phyloP scores from a whole-genome alignment of 2,113 vertebrate species.

The Ophiodon elongatus region DNA sequence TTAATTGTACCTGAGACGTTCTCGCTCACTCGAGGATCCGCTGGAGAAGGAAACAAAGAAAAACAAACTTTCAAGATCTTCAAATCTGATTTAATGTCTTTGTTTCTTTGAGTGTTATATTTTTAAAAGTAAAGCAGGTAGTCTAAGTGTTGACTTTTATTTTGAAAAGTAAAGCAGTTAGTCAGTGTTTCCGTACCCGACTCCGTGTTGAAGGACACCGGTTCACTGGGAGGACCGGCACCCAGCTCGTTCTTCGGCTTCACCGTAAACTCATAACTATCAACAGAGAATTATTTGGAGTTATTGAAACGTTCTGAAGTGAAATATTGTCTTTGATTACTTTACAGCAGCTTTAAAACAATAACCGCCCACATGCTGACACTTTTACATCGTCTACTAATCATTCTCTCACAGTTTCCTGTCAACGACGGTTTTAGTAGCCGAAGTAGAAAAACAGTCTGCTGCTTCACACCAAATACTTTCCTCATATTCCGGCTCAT shows the following conservation, averaged over 20 bases:
- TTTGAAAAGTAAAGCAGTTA: no score
- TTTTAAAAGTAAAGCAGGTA: no score
- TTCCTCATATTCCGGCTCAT: background rate
- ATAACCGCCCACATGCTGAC: background rate
- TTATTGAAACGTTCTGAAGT: background rate
- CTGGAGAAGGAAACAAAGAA: slow-evolving; percentile 67
- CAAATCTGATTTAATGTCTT: background rate
- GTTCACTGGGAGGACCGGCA: slow-evolving; percentile 89
- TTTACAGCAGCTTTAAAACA: background rate
- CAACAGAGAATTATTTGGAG: background rate
- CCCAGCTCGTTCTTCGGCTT: slow-evolving; percentile 93
- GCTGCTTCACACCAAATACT: no score
- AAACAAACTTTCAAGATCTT: background rate
- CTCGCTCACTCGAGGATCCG: slow-evolving; percentile 94
- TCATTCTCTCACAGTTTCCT: background rate
- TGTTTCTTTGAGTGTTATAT: no score
- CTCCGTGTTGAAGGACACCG: slow-evolving; percentile 93
- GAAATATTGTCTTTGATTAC: background rate
- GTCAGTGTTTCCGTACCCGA: slow-evolving; percentile 87
- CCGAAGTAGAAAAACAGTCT: background rate
- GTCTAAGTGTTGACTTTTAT: background rate
- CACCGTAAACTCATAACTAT: slow-evolving; percentile 94
- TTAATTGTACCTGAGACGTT: slow-evolving; percentile 89
- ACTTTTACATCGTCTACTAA: background rate
- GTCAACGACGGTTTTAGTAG: background rate